These are phyloP conservation scores for Drosophila kambysellisi DNA, from an alignment of 2,888 invertebrate genomes.

Conservation along the genomic window DNA sequence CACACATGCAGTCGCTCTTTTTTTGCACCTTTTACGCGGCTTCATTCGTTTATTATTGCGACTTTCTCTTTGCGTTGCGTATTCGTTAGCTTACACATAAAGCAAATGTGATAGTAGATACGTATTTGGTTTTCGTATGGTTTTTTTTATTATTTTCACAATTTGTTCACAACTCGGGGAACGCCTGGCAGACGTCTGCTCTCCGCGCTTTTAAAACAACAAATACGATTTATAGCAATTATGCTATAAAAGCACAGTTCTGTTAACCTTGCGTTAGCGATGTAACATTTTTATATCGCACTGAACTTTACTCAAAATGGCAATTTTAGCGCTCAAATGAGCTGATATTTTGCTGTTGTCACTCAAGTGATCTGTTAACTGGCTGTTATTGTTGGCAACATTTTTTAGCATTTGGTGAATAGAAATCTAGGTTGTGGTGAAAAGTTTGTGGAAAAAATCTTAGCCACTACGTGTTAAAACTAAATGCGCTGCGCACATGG, in stretches of 20 bases:
- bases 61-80: conserved; percentile 63
- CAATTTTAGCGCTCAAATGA: conserved; percentile 13
- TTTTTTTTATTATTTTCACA: conserved; percentile 51
- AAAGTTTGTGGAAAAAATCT: background rate
- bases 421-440: background rate
- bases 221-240: conserved; percentile 53
- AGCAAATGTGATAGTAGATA: conserved; percentile 19
- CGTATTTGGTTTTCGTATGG: conserved; percentile 36
- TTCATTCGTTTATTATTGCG: conserved; percentile 49
- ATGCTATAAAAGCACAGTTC: conserved; percentile 43
- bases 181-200: conserved; percentile 57
- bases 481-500: conserved; percentile 10
- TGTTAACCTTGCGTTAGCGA: conserved; percentile 35
- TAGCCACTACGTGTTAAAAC: background rate
- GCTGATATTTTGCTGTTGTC: conserved; percentile 16
- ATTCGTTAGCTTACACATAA: conserved; percentile 46
- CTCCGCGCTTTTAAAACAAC: conserved; percentile 61
- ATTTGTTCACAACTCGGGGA: conserved; percentile 54
- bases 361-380: conserved; percentile 24
- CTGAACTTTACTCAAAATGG: conserved; percentile 39
- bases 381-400: background rate
- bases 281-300: conserved; percentile 41
- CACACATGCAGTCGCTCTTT: conserved; percentile 26
- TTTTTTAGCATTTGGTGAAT: conserved; percentile 1
- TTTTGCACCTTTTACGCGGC: conserved; percentile 64